Conservation (phyloP, 2,797 vertebrate genomes). For the Bovichtus diacanthus region DNA sequence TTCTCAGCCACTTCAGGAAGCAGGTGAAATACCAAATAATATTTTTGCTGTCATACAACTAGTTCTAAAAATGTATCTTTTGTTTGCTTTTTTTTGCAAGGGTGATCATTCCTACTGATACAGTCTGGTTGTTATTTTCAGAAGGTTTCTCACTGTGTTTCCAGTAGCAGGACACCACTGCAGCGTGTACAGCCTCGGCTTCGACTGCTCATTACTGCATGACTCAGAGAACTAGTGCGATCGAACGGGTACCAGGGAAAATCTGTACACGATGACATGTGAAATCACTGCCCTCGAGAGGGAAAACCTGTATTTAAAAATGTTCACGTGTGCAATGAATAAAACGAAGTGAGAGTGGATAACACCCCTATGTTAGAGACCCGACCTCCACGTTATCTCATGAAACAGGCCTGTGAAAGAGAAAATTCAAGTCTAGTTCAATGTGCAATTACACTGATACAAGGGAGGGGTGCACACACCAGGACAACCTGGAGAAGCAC, state of each 20-base stretch:
- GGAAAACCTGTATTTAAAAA: background rate
- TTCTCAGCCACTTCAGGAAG: constrained; percentile 27
- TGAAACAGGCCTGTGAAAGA: constrained; percentile 9
- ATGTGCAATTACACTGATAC: background rate
- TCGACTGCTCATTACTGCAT: background rate
- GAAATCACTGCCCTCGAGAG: background rate
- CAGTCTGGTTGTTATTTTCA: constrained; percentile 2
- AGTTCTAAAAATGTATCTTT: background rate
- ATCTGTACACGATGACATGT: background rate
- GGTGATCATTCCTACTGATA: background rate
- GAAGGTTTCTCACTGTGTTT: background rate
- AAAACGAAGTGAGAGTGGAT: background rate
- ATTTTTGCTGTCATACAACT: background rate
- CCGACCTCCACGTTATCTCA: background rate
- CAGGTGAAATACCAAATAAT: constrained; percentile 46
- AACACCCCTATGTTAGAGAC: background rate
- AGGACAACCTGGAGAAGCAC: background rate
- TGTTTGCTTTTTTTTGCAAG: background rate
- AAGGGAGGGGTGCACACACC: background rate
- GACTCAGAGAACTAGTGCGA: background rate
- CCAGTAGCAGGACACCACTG: constrained; percentile 33
- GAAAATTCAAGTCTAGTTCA: background rate
- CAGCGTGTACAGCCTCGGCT: no score
- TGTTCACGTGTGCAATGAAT: background rate
- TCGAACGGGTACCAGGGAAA: background rate